These are phyloP conservation scores for Poeciliopsis paucimaculata DNA, from an alignment of 2,797 vertebrate genomes.

Conservation along the genomic window DNA sequence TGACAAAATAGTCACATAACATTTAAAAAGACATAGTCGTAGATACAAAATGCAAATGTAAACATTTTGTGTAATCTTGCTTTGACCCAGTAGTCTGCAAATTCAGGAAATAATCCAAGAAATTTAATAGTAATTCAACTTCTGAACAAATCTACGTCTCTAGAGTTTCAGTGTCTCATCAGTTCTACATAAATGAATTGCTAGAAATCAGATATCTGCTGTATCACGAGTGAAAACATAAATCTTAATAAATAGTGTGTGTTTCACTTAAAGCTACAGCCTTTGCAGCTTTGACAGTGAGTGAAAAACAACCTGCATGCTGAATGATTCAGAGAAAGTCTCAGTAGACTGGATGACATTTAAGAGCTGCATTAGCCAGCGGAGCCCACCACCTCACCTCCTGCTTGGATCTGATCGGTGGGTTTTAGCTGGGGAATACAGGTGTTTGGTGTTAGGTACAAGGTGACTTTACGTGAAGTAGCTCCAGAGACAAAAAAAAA, in stretches of 20 bases:
- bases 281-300: constrained; percentile 19
- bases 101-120: background rate
- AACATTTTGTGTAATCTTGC: background rate
- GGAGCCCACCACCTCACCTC: constrained; percentile 43
- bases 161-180: background rate
- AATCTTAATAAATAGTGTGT: constrained; percentile 12
- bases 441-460: constrained; percentile 67
- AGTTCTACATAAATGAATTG: background rate
- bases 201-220: background rate
- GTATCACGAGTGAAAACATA: background rate
- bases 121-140: background rate
- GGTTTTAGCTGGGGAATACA: constrained; percentile 57
- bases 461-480: constrained; percentile 59
- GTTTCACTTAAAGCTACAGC: constrained; percentile 18
- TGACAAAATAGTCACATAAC: background rate
- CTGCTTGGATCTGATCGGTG: constrained; percentile 49
- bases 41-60: background rate
- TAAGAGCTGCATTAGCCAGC: constrained; percentile 46
- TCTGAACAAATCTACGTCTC: background rate
- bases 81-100: background rate
- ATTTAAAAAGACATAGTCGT: background rate
- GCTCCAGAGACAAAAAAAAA: constrained; percentile 61
- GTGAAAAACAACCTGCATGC: constrained; percentile 35
- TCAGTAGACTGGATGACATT: constrained; percentile 59
- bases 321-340: constrained; percentile 48